Evolutionary conservation across 2,113 vertebrate species (phyloP).

Genomic region (Deroptyus accipitrinus): DNA sequence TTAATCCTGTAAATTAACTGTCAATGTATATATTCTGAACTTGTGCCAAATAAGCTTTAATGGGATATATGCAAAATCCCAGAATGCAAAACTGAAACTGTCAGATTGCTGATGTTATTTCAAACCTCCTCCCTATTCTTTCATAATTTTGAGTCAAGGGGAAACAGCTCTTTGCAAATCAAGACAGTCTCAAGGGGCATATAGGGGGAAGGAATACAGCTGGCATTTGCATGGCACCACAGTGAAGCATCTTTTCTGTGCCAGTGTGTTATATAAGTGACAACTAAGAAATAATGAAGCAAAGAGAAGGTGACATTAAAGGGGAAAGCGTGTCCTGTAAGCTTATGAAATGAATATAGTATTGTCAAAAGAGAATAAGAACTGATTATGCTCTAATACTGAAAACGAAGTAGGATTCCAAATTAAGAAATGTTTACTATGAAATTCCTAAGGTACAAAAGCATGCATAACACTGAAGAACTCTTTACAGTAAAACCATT

Average conservation of each 20-base stretch:
- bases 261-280: conserved; percentile 29
- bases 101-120: conserved; percentile 66
- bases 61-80: conserved; percentile 72
- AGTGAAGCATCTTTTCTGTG: conserved; percentile 22
- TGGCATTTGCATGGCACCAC: conserved; percentile 29
- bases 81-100: conserved; percentile 59
- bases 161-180: conserved; percentile 28
- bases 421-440: conserved; percentile 39
- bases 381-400: conserved; percentile 28
- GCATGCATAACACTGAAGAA: not conserved
- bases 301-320: conserved; percentile 60
- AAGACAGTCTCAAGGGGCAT: conserved; percentile 11
- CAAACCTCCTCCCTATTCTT: conserved; percentile 24
- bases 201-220: not conserved
- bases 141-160: conserved; percentile 51
- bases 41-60: conserved; percentile 63
- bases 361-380: conserved; percentile 49
- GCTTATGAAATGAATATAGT: conserved; percentile 55
- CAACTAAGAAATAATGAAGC: conserved; percentile 34
- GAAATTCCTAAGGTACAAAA: conserved; percentile 33
- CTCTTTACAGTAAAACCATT: conserved; percentile 39
- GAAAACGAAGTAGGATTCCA: not conserved
- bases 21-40: conserved; percentile 63
- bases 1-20: conserved; percentile 69
- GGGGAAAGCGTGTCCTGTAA: not conserved